Conservation (phyloP, 53 echinoderm and acorn worm species). For the Holothuria leucospilota region DNA sequence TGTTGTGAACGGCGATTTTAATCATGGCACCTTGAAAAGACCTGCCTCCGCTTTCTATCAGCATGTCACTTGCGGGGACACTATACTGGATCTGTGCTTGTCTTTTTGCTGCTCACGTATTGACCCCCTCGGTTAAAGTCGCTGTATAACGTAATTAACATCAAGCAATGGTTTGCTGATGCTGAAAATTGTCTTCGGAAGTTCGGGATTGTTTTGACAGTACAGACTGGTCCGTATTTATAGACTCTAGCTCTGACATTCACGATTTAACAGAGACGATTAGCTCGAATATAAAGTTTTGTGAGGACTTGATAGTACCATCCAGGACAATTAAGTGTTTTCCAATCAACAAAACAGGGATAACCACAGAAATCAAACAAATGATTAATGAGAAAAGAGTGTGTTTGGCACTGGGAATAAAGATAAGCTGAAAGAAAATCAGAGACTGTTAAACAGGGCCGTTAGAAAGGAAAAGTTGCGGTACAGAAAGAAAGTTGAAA, state of each 20-base stretch:
- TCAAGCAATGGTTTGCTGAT: constrained; percentile 4
- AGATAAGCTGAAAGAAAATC: no score
- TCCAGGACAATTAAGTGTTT: constrained; percentile 7
- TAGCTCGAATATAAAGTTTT: no score
- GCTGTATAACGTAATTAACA: background rate
- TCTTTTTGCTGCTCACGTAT: background rate
- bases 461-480: no score
- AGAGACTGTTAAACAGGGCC: background rate
- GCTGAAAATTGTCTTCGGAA: background rate
- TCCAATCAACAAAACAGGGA: constrained; percentile 53
- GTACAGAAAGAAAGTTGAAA: no score
- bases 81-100: constrained; percentile 5
- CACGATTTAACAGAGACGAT: no score
- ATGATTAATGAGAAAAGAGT: constrained; percentile 32
- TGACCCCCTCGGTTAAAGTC: background rate
- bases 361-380: constrained; percentile 36
- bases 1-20: no score
- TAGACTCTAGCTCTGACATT: no score
- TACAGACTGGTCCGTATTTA: no score
- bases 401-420: no score
- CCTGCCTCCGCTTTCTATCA: constrained; percentile 26
- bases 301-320: no score
- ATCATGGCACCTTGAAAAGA: constrained; percentile 28
- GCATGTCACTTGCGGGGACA: constrained; percentile 8
- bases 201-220: constrained; percentile 16